Base-by-base conservation (phyloP, 2,113 vertebrate genomes). In the Engystomops pustulosus region DNA sequence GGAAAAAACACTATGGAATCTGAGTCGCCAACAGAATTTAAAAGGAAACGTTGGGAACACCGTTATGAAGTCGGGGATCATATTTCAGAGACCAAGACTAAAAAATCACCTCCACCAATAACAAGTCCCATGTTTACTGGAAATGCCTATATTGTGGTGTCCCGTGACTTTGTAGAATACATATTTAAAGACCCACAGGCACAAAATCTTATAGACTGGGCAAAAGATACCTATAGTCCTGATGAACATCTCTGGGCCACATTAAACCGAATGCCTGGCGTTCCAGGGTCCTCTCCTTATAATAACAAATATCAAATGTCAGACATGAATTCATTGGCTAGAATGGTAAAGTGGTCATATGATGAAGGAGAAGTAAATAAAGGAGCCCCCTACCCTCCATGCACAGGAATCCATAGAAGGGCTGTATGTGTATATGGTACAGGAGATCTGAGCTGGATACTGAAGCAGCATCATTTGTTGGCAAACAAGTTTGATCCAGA, bases 231-330 rank as follows among this genome's bases (percentile, higher is more conserved):
- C 0, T 92, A 91, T 86, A 95, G 94, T 75, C 94, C 94, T 0
- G 94, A 95, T 76, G 94, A 95, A 76, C 92, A 93, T 85, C 27
- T 95, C 36, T 95, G 94, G 94, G 94, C 94, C 45, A 94, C 94
- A 6, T 83, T 95, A 5, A 90, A 92, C 74, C 87, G 94, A 60
- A 94, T 94, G 88, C 90, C 90, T 27, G 84, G 86, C 0, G 90
- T 93, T 4, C 94, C 94, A 1, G 93, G 93, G 17, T 93, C 92
- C 2, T 0, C 79, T 67, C 93, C 93, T 0, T 17, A 84, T 1
- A 88, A 90, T 82, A 6, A 18, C 9, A 95, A 94, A 83, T 95
- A 87, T 1, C 87, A 94, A 0, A 1, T 34, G n/a, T 91, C 93
- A 0, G 94, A 95, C 86, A 92, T 95, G 94, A 67, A 51, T 0